phyloP scores from a whole-genome alignment of 92 coral and sea anemone species.

The Porites lobata region DNA sequence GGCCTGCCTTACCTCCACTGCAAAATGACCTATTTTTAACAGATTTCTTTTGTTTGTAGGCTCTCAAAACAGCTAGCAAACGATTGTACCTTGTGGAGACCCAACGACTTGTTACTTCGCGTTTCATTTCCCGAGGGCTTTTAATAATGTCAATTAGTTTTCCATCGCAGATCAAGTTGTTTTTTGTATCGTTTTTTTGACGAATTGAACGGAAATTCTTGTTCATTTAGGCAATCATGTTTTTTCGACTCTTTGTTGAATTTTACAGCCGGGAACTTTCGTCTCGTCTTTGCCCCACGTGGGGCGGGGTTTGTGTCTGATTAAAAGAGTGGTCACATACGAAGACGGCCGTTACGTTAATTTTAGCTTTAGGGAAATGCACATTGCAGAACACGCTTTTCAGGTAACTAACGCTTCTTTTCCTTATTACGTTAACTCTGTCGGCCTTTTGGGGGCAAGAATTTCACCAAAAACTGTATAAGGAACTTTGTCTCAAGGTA shows the following conservation, averaged over 20 bases:
- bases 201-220: conserved; percentile 23
- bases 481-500: not conserved
- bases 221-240: conserved; percentile 12
- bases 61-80: not conserved
- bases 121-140: not conserved
- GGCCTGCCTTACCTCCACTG: not conserved
- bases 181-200: conserved; percentile 3
- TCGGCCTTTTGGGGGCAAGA: not conserved
- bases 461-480: not conserved
- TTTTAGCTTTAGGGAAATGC: conserved; percentile 4
- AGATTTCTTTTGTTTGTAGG: not conserved
- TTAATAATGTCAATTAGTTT: not conserved
- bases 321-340: conserved; percentile 18
- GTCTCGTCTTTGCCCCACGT: conserved; percentile 7
- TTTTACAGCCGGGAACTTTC: conserved; percentile 43
- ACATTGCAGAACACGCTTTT: not conserved
- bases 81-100: not conserved
- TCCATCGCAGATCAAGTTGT: not conserved
- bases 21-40: not conserved
- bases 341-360: not conserved
- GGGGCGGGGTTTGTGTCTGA: conserved; percentile 49
- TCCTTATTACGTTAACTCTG: not conserved
- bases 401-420: conserved; percentile 14
- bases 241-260: not conserved
- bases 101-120: not conserved